A percentile compares a stretch with the other conserved stretches of the same genome.
These are phyloP conservation scores for Poecilia gillii DNA, from an alignment of 2,797 vertebrate genomes.

Conservation along the genomic window DNA sequence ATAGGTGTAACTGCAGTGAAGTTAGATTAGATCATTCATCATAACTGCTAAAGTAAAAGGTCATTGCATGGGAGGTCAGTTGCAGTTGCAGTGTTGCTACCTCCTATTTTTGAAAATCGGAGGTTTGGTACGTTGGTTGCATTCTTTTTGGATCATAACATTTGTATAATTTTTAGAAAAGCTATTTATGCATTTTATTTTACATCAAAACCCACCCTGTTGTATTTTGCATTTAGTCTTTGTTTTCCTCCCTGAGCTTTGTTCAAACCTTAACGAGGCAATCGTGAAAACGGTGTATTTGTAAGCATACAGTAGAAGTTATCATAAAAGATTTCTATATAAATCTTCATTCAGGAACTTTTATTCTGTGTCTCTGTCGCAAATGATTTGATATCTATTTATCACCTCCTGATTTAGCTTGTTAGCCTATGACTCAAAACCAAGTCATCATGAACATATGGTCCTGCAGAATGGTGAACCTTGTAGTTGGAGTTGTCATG, in stretches of 20 bases:
- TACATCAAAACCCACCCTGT: background rate
- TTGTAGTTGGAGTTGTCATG: background rate
- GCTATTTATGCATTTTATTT: background rate
- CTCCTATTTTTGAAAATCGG: conserved; percentile 10
- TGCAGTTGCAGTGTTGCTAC: conserved; percentile 7
- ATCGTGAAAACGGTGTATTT: background rate
- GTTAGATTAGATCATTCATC: background rate
- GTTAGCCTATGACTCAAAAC: background rate
- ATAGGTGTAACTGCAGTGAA: conserved; percentile 3
- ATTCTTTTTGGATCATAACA: background rate
- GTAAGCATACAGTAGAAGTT: background rate
- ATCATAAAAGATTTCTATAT: background rate
- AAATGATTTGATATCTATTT: background rate
- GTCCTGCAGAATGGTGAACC: background rate
- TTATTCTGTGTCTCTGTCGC: background rate
- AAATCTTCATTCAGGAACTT: background rate
- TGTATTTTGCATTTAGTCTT: background rate
- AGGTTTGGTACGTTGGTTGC: background rate
- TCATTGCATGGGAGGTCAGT: conserved; percentile 7
- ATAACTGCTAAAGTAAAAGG: conserved; percentile 17
- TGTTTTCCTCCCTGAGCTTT: background rate
- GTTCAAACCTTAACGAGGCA: background rate
- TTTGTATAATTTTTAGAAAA: background rate
- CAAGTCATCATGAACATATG: background rate
- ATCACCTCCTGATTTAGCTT: background rate